Conservation (phyloP, 2,113 vertebrate genomes). For the Turnix velox region DNA sequence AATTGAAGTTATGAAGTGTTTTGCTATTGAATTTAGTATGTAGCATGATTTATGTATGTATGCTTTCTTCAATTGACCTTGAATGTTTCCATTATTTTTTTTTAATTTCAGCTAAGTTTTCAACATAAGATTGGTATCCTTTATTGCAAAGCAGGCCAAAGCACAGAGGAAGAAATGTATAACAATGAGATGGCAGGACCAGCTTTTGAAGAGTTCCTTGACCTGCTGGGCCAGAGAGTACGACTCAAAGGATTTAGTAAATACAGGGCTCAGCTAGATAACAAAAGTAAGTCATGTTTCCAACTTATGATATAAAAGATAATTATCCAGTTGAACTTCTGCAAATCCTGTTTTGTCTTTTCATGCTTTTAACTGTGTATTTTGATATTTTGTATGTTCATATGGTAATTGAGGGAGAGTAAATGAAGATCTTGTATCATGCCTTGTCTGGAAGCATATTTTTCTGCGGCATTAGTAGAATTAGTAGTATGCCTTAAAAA, state of each 20-base stretch:
- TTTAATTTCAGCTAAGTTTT: conserved; percentile 89
- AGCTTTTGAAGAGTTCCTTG: conserved; percentile 93
- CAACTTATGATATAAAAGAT: neutral
- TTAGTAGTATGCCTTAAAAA: neutral
- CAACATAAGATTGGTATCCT: conserved; percentile 97
- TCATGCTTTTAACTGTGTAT: neutral
- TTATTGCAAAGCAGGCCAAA: conserved; percentile 95
- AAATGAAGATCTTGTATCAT: neutral
- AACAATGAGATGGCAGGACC: conserved; percentile 93
- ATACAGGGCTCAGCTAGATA: conserved; percentile 96
- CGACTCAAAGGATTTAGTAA: conserved; percentile 94
- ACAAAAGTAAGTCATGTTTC: conserved; percentile 86
- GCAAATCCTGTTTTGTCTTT: neutral
- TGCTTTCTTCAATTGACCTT: neutral
- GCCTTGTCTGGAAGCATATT: neutral
- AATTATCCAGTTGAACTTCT: neutral
- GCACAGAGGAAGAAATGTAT: conserved; percentile 98
- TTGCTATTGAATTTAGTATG: neutral
- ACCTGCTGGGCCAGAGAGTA: conserved; percentile 94
- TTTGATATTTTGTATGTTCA: neutral
- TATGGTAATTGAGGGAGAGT: neutral
- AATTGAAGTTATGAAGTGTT: neutral
- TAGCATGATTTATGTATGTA: neutral
- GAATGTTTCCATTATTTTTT: neutral
- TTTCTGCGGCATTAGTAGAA: neutral